Evolutionary conservation across 2,797 vertebrate genomes (phyloP), one percentile per base, ranked within the genome.

Genomic region (Hemitrygon akajei): DNA sequence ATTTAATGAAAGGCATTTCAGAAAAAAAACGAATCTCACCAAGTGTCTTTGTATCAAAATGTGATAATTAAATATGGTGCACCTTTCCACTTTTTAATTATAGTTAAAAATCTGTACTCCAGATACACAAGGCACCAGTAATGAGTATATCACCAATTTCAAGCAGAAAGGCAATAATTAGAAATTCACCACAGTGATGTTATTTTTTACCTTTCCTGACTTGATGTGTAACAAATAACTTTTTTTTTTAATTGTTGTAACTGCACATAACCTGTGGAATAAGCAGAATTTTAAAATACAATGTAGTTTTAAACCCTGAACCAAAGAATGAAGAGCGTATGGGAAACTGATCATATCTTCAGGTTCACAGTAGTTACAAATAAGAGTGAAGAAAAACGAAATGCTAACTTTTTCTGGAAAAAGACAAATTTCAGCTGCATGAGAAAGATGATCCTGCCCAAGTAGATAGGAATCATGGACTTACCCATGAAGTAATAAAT

Each of bases 161-260:
- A 84, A 84, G 40, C 81, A 84, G 22, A 84, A 84, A 25, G 81
- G 37, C 47, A 84, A 12, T 84, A 84, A 84, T 84, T 14, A 56
- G 81, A 84, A 84, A 84, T 84, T 82, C 81, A 7, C 18, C 81
- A 37, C 81, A 56, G 81, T 84, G 81, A 84, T 56, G 81, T 84
- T 18, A 56, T 16, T 18, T 25, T 7, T 84, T 16, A 40, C 40
- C 40, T 84, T 84, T 20, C 40, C 47, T 25, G 81, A 40, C 22
- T 56, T 56, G 47, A 37, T 16, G 81, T 47, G 10, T 20, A 84
- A 84, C 81, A 7, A 84, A 40, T 27, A 20, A 84, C 25, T 2
- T 47, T 47, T 47, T 47, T 56, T 84, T 84, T 20, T 56, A 84
- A 56, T 56, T 27, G 40, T 84, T 84, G 7, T 47, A 84, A 84